Percentiles rank a stretch among this genome's conserved stretches.
Conservation (phyloP, 2,797 vertebrate species). For the Melanogrammus aeglefinus region DNA sequence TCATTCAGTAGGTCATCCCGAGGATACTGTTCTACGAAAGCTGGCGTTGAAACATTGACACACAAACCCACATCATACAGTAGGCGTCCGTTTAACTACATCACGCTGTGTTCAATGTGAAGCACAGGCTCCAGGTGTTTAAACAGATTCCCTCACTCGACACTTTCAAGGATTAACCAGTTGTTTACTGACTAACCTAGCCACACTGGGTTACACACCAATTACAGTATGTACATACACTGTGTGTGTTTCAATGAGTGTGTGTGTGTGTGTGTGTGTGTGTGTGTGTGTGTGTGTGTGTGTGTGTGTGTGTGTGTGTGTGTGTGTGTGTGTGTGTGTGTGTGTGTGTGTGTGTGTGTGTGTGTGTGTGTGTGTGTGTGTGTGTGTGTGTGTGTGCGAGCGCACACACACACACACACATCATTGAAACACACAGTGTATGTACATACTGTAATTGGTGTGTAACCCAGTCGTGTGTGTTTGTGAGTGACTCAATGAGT, state of each 20-base stretch:
- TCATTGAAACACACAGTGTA: no score
- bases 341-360: not conserved
- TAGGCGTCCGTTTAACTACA: not conserved
- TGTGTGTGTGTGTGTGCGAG: no score
- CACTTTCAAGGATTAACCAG: no score
- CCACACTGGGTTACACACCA: constrained; percentile 1
- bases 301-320: no score
- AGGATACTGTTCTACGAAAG: constrained; percentile 44
- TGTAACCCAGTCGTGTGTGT: no score
- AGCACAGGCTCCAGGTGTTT: not conserved
- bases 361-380: not conserved
- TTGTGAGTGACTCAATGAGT: not conserved
- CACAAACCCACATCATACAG: constrained; percentile 23
- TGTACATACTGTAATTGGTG: no score
- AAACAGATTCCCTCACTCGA: not conserved
- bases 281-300: no score
- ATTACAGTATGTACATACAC: not conserved
- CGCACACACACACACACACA: no score
- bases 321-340: no score
- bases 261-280: no score
- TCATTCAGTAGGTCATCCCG: constrained; percentile 64
- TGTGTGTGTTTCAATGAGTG: not conserved
- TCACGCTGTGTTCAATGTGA: not conserved
- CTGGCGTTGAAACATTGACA: constrained; percentile 21
- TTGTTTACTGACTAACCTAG: not conserved